These are phyloP conservation scores for Lacanobia oleracea DNA, from an alignment of 2,888 invertebrate species.

Conservation along the genomic window DNA sequence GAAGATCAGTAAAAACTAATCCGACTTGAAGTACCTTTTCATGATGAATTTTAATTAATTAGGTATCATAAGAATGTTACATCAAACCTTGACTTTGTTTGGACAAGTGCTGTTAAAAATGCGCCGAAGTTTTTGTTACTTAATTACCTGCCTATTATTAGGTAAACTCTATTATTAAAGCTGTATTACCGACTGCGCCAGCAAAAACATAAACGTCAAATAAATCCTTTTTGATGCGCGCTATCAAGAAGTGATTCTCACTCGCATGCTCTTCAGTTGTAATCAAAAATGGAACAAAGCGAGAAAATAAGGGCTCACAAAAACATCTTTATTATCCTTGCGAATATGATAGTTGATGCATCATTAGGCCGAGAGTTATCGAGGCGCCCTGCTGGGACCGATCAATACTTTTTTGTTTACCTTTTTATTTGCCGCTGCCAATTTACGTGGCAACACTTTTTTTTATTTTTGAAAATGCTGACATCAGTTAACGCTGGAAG, in stretches of 20 bases:
- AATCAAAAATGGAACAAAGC: slow-evolving; percentile 65
- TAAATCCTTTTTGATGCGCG: slow-evolving; percentile 48
- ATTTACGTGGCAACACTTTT: slow-evolving; percentile 67
- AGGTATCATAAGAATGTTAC: slow-evolving; percentile 32
- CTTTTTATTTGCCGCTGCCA: slow-evolving; percentile 65
- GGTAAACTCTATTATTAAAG: slow-evolving; percentile 49
- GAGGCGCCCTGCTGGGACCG: slow-evolving; percentile 72
- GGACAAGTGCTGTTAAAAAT: slow-evolving; percentile 52
- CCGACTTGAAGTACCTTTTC: slow-evolving; percentile 19
- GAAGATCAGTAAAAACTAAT: slow-evolving; percentile 32
- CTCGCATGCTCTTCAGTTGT: slow-evolving; percentile 43
- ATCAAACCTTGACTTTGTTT: slow-evolving; percentile 53
- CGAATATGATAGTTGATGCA: slow-evolving; percentile 71
- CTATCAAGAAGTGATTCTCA: slow-evolving; percentile 51
- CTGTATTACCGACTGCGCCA: slow-evolving; percentile 20
- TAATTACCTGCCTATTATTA: slow-evolving; percentile 58
- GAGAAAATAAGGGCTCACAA: slow-evolving; percentile 63
- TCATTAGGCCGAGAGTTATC: slow-evolving; percentile 72
- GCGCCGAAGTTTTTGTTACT: slow-evolving; percentile 41
- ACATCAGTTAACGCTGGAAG: slow-evolving; percentile 54
- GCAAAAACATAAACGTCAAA: slow-evolving; percentile 57
- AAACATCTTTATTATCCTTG: slow-evolving; percentile 73
- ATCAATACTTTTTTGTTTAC: slow-evolving; percentile 73
- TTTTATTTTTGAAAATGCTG: slow-evolving; percentile 38
- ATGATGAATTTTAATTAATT: slow-evolving; percentile 34